Evolutionary conservation across 2,113 vertebrate species (phyloP), one percentile per base, ranked within the genome.

Genomic region (Forbesichthys papilliferus): DNA sequence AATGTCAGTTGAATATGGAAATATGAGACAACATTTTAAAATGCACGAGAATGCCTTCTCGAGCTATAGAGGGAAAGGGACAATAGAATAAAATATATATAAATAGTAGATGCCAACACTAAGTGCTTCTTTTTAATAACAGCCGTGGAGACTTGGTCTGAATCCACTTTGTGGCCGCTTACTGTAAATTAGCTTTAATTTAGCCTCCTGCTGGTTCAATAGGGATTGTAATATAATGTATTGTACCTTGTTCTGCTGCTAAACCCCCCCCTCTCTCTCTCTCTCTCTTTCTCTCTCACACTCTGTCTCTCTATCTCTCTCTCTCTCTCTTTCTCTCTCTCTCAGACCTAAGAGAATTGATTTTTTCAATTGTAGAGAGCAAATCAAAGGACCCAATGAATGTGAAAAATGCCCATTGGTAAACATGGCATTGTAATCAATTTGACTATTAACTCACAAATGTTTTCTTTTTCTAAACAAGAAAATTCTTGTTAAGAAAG

Each of bases 381-480:
- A 86, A 90, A 87, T 83, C 74, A 84, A 89, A 89, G 84, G 81
- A 85, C 85, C 77, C 69, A 87, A 83, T 83, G 73, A 87, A 84
- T 84, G 81, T 84, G 81, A 86, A 69, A 86, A 88, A 88, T 62
- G 11, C 61, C 54, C 56, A 64, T 11, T 63, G 62, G 74, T 34
- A 84, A 72, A 83, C 79, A 74, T 80, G 68, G 78, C 78, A 70
- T 46, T 75, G 78, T 53, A 88, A 89, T 91, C 86, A 85, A 88
- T 90, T 87, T 71, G 69, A 80, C 83, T 83, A 86, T 87, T 87
- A 88, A 85, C 77, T 81, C 74, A 64, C 77, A 61, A 8, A 71
- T 88, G 85, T 87, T 90, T 84, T 71, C 69, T 79, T 78, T 76
- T 57, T 52, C 71, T 74, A 68, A 51, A 75, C 77, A 73, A 68